These are phyloP conservation scores for Drosophila baimaii DNA, from an alignment of 1,140 invertebrate species.

Conservation along the genomic window DNA sequence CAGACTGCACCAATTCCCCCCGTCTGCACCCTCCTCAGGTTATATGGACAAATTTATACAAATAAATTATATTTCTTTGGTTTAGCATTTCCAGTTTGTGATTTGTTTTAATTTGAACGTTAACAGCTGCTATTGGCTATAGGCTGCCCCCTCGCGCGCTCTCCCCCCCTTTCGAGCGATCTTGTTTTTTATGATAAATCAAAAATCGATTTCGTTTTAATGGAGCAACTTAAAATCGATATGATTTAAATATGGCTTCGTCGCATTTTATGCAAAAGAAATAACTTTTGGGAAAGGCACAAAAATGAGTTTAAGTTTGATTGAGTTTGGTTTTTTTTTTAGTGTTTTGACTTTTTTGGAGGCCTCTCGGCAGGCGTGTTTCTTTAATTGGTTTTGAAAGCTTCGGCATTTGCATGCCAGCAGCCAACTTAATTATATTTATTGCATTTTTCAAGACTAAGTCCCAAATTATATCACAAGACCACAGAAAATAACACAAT, in stretches of 20 bases:
- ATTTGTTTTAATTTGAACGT: constrained; percentile 48
- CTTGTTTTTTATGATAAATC: constrained; percentile 70
- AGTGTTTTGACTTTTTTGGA: constrained; percentile 31
- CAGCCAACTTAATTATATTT: constrained; percentile 49
- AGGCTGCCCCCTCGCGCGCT: neutral
- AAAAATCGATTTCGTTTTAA: constrained; percentile 67
- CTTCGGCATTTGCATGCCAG: constrained; percentile 35
- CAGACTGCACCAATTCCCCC: constrained; percentile 55
- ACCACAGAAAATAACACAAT: neutral
- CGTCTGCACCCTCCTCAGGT: neutral
- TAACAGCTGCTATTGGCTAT: constrained; percentile 30
- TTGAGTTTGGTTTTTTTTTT: constrained; percentile 6
- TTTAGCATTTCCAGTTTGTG: constrained; percentile 73
- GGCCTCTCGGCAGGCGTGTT: constrained; percentile 52
- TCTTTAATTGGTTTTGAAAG: constrained; percentile 76
- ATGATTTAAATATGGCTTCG: constrained; percentile 69
- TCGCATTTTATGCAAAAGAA: constrained; percentile 21
- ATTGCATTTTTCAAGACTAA: constrained; percentile 9
- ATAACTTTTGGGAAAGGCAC: constrained; percentile 40
- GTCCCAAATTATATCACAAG: neutral
- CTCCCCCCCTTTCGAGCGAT: neutral
- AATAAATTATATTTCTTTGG: constrained; percentile 58
- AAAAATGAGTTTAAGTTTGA: constrained; percentile 26
- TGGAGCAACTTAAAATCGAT: constrained; percentile 56
- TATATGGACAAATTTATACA: constrained; percentile 49